Evolutionary conservation across 2,888 invertebrate genomes (phyloP).

Genomic region (Panzeria rudis): DNA sequence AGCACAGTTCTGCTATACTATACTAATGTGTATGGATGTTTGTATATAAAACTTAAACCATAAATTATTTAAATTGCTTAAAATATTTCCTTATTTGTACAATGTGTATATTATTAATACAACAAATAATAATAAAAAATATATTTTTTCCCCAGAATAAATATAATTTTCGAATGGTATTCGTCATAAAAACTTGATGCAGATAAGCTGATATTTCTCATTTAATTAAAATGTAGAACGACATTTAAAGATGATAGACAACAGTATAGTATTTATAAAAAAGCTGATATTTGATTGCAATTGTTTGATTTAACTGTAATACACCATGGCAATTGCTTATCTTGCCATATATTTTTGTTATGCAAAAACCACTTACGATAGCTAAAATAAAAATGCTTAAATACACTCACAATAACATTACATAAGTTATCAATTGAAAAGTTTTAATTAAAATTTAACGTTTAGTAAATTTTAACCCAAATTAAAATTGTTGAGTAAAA

Average conservation of each 20-base stretch:
- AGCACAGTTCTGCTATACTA: background rate
- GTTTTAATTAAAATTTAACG: background rate
- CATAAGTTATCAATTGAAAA: background rate
- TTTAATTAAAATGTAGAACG: background rate
- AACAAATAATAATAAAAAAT: background rate
- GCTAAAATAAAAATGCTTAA: background rate
- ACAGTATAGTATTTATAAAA: slow-evolving; percentile 26
- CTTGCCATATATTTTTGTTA: background rate
- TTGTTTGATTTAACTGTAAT: slow-evolving; percentile 33
- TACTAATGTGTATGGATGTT: too few species aligned
- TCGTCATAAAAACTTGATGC: background rate
- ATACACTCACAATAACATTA: background rate
- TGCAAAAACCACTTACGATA: background rate
- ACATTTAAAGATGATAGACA: background rate
- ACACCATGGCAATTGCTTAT: slow-evolving; percentile 22
- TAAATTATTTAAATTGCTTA: too few species aligned
- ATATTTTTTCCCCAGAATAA: background rate
- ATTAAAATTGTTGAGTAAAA: background rate
- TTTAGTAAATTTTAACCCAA: background rate
- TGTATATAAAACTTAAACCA: too few species aligned
- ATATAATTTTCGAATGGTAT: background rate
- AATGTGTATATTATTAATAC: too few species aligned
- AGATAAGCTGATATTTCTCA: background rate
- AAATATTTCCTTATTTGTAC: too few species aligned
- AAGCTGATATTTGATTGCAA: background rate